These are phyloP conservation scores for Margarornis squamiger DNA, from an alignment of 2,797 vertebrate genomes.

Conservation along the genomic window DNA sequence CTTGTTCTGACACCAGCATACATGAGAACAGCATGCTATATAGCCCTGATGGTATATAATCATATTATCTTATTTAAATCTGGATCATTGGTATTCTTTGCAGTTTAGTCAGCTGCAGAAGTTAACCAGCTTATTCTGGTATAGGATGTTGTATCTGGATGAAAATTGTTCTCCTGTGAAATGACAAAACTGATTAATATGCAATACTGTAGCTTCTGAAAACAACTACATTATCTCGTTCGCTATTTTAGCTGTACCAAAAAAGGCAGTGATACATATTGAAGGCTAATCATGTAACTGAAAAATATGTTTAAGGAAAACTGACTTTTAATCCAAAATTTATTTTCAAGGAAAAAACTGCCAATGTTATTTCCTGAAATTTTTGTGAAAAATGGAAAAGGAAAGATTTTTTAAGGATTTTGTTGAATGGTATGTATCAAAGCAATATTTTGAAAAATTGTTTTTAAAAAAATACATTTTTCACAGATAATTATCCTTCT, in stretches of 20 bases:
- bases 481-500: background rate
- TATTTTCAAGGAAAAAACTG: background rate
- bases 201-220: background rate
- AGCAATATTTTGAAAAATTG: rapidly evolving
- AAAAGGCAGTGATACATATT: background rate
- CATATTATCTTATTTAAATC: background rate
- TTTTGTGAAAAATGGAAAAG: background rate
- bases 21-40: background rate
- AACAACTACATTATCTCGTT: background rate
- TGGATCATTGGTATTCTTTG: background rate
- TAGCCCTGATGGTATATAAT: background rate
- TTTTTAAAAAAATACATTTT: background rate
- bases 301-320: background rate
- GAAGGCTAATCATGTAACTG: background rate
- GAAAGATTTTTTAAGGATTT: background rate
- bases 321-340: background rate
- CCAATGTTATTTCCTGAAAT: background rate
- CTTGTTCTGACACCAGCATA: background rate
- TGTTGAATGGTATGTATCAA: background rate
- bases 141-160: background rate
- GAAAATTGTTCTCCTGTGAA: background rate
- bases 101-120: constrained; percentile 16
- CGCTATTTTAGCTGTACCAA: background rate
- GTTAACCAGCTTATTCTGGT: background rate
- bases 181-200: background rate